These are phyloP conservation scores for Sesia apiformis DNA, from an alignment of 2,888 invertebrate genomes.

Conservation along the genomic window DNA sequence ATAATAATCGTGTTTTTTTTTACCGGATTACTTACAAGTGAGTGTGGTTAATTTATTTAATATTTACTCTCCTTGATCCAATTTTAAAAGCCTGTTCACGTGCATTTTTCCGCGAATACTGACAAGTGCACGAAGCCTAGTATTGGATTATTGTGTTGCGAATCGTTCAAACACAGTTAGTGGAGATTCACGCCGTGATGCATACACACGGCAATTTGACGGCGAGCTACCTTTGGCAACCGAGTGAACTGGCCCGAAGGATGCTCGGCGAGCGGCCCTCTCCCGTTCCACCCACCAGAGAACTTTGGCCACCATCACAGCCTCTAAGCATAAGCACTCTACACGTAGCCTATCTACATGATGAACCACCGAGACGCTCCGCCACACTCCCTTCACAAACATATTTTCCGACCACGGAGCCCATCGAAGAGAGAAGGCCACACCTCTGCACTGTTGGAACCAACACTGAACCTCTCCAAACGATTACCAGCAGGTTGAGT, in stretches of 20 bases:
- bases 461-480: constrained; percentile 56
- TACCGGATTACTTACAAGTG: not conserved
- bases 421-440: constrained; percentile 27
- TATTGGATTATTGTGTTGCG: constrained; percentile 54
- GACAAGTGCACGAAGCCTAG: constrained; percentile 57
- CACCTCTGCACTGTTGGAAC: constrained; percentile 56
- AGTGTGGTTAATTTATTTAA: constrained; percentile 18
- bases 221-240: constrained; percentile 66
- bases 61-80: constrained; percentile 42
- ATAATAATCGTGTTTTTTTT: not conserved
- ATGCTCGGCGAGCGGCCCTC: constrained; percentile 63
- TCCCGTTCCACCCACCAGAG: constrained; percentile 59
- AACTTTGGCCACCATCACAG: constrained; percentile 50
- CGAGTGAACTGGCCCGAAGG: constrained; percentile 61
- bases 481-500: constrained; percentile 35
- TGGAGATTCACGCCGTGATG: constrained; percentile 50
- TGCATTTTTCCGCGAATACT: constrained; percentile 48
- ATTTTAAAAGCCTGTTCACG: constrained; percentile 39
- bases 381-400: constrained; percentile 47
- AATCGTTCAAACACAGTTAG: constrained; percentile 38
- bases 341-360: constrained; percentile 57
- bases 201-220: constrained; percentile 64
- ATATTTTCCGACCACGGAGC: constrained; percentile 29
- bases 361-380: constrained; percentile 42
- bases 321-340: constrained; percentile 62